Conservation (phyloP, 2,797 vertebrate species). For the Clarias pachynema region DNA sequence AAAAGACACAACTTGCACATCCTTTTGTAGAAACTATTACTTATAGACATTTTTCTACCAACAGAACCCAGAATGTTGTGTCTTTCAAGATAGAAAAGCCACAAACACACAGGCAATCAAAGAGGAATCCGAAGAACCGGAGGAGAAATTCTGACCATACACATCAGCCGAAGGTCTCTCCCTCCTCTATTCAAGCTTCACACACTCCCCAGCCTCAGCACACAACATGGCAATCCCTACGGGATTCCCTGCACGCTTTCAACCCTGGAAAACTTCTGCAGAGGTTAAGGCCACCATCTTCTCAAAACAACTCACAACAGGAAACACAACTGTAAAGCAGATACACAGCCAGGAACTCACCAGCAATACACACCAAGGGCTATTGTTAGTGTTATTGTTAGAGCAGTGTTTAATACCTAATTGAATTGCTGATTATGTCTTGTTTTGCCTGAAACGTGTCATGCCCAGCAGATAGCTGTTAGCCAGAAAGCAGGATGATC, state of each 20-base stretch:
- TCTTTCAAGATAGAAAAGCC: not conserved
- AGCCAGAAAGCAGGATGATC: not conserved
- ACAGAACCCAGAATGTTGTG: constrained; percentile 38
- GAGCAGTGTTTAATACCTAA: not conserved
- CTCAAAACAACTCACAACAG: constrained; percentile 30
- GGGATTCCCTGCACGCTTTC: constrained; percentile 60
- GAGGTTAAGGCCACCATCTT: constrained; percentile 64
- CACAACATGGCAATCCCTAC: constrained; percentile 39
- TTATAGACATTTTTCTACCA: not conserved
- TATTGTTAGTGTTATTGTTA: no score
- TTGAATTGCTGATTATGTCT: not conserved
- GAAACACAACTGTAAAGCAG: not conserved
- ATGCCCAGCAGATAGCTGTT: not conserved
- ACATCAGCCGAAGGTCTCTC: not conserved
- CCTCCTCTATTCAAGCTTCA: constrained; percentile 3
- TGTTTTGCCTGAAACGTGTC: not conserved
- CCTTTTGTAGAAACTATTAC: not conserved
- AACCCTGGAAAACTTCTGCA: constrained; percentile 70
- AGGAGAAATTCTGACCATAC: constrained; percentile 16
- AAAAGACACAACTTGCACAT: not conserved
- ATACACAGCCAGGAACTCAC: not conserved
- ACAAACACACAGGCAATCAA: constrained; percentile 11
- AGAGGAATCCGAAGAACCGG: not conserved
- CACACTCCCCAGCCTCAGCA: constrained; percentile 50
- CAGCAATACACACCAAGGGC: not conserved